phyloP scores from a whole-genome alignment of 2,888 invertebrate genomes.

The Agrotis clavis region DNA sequence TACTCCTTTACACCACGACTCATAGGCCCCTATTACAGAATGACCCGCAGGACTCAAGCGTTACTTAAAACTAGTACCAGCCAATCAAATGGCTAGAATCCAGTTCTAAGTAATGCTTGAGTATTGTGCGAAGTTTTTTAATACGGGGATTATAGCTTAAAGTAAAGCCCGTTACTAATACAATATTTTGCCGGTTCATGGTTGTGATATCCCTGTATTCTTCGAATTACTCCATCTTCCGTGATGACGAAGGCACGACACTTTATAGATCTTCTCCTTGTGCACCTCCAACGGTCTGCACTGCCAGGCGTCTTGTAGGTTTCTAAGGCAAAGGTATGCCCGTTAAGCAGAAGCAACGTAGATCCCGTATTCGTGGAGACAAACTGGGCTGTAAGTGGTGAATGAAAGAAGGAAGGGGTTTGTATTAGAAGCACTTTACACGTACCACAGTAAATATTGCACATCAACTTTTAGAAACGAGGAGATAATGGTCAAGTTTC shows the following conservation, averaged over 20 bases:
- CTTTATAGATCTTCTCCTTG: conserved; percentile 23
- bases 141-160: conserved; percentile 15
- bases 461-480: too few species aligned
- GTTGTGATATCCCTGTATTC: conserved; percentile 21
- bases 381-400: conserved; percentile 19
- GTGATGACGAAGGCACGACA: conserved; percentile 41
- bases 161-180: conserved; percentile 33
- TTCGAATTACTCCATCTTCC: conserved; percentile 23
- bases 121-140: too few species aligned
- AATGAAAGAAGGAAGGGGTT: conserved; percentile 8
- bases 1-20: too few species aligned
- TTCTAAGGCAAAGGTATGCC: conserved; percentile 31
- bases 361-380: conserved; percentile 22
- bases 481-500: too few species aligned
- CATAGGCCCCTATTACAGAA: too few species aligned
- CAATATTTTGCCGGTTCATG: conserved; percentile 34
- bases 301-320: neutral
- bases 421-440: too few species aligned
- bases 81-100: too few species aligned
- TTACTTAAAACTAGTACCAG: too few species aligned
- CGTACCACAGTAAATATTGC: too few species aligned
- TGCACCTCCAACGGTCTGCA: conserved; percentile 39
- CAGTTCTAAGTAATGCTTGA: too few species aligned
- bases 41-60: too few species aligned
- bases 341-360: conserved; percentile 34